Base-by-base conservation (phyloP, 1,140 invertebrate genomes). In the Apis dorsata region DNA sequence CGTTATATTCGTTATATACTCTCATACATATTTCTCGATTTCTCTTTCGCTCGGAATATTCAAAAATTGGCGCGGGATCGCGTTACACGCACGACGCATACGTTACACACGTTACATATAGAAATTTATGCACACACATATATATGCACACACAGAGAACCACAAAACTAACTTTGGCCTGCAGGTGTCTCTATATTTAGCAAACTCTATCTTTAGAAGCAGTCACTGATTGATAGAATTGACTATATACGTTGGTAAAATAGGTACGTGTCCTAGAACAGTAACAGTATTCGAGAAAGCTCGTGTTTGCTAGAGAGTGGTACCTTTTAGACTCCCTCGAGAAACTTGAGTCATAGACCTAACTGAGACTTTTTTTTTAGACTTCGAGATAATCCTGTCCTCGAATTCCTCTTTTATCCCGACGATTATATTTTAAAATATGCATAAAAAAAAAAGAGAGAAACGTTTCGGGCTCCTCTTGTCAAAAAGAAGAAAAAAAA, bases 171-270 rank as follows among this genome's bases (percentile, higher is more conserved):
- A 85, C 81, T 44, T 44, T 90, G 88, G 88, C 88, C 83, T 76
- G 87, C 89, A 89, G 86, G 88, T 84, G 84, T 88, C 75, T 85
- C 89, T 91, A 92, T 92, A 66, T 92, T 92, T 93, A 92, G 89
- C 85, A 79, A 75, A 87, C 84, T 89, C 90, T 92, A 91, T 92
- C 79, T 91, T 92, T 92, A 93, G 89, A 84, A 44, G 34, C 79
- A 89, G 89, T 86, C 87, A 88, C 86, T 91, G 91, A 93, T 91
- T 93, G 92, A 93, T 92, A 91, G 85, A 93, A 84, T 84, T 88
- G 88, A 88, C 90, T 92, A 89, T 92, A 91, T 92, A 91, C 89
- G 90, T 92, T 92, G 90, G 86, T 91, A 90, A 91, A 44, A 91
- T 90, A 90, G 60, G 82, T 88, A 90, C 86, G 88, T 91, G 88